phyloP scores from a whole-genome alignment of 2,888 invertebrate species.

The Phlogophora meticulosa region DNA sequence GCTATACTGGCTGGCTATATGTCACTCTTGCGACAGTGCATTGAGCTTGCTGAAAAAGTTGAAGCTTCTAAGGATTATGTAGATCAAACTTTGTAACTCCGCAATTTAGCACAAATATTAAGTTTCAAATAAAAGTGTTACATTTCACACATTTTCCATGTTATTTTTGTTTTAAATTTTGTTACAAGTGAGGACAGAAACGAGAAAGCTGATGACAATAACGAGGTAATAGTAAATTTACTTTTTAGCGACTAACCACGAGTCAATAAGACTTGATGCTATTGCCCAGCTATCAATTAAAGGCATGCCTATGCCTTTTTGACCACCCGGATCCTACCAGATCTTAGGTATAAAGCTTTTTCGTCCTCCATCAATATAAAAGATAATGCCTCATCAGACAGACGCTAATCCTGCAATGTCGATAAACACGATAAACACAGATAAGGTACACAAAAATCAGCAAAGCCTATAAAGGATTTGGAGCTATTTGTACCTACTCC shows the following conservation, averaged over 20 bases:
- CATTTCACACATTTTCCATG: not conserved
- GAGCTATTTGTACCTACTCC: conserved; percentile 11
- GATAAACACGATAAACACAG: conserved; percentile 6
- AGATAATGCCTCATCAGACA: not conserved
- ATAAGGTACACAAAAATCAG: not conserved
- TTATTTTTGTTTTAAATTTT: not conserved
- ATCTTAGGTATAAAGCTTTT: not conserved
- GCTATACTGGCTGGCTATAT: conserved; percentile 73
- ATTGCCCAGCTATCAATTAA: not conserved
- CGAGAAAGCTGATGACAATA: not conserved
- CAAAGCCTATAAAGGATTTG: not conserved
- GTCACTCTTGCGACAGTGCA: conserved; percentile 72
- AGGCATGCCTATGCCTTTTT: no score
- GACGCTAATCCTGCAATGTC: not conserved
- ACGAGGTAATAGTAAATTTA: no score
- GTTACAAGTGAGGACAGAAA: not conserved
- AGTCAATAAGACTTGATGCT: not conserved
- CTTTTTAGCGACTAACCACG: not conserved
- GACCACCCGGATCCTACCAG: no score
- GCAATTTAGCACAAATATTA: conserved; percentile 9
- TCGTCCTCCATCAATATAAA: not conserved
- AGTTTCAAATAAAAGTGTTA: conserved; percentile 42
- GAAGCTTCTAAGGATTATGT: conserved; percentile 62
- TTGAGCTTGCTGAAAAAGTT: conserved; percentile 70
- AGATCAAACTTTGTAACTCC: conserved; percentile 6